phyloP scores from a whole-genome alignment of 2,113 vertebrate genomes.

The Proteles cristata region DNA sequence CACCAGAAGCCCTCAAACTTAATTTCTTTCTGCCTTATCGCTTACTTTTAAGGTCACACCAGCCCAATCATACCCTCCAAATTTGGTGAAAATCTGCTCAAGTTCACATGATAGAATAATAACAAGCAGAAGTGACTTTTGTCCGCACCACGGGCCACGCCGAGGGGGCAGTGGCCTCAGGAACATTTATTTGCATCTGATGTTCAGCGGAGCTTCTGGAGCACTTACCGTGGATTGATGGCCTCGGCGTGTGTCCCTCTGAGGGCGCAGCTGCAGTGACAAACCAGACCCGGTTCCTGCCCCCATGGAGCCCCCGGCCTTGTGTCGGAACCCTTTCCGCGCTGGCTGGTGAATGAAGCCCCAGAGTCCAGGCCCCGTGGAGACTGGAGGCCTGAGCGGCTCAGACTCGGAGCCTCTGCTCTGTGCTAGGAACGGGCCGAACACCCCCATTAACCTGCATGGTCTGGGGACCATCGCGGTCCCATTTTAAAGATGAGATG shows the following conservation, averaged over 20 bases:
- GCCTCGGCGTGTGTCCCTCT: not conserved
- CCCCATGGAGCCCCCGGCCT: too few relatives aligned
- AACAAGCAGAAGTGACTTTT: not conserved
- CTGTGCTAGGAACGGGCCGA: not conserved
- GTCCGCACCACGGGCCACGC: not conserved
- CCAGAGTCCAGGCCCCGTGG: accelerated
- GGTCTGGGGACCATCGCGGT: not conserved
- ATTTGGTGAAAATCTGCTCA: not conserved
- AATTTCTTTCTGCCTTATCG: not conserved
- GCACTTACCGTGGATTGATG: not conserved
- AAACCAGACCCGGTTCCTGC: not conserved
- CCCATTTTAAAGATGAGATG: not conserved
- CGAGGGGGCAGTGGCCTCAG: not conserved
- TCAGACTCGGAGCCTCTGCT: not conserved
- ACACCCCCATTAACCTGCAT: not conserved
- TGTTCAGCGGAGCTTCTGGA: not conserved
- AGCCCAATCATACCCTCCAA: not conserved
- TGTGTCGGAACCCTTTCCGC: not conserved
- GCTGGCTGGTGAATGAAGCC: not conserved
- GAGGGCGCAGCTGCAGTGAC: not conserved
- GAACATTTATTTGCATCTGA: not conserved
- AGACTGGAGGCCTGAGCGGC: not conserved
- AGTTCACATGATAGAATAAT: not conserved
- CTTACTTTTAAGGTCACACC: not conserved
- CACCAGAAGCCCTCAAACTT: not conserved